Conservation (phyloP, 2,797 vertebrate genomes). For the Microtus californicus region DNA sequence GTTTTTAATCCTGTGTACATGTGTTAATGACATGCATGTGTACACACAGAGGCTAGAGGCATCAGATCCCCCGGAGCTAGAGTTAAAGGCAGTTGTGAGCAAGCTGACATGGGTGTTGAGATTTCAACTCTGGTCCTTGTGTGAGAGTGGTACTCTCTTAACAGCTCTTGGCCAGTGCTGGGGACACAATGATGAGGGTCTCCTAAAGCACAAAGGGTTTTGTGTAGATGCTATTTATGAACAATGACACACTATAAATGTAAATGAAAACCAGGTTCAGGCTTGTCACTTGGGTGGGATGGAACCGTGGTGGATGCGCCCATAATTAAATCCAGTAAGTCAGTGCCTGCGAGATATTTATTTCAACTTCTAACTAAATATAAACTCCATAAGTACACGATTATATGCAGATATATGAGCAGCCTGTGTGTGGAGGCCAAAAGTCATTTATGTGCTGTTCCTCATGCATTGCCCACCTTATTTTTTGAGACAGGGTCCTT, state of each 20-base stretch:
- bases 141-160: too few species aligned
- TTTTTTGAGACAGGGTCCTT: background rate
- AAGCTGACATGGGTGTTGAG: background rate
- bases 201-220: background rate
- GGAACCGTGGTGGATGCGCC: background rate
- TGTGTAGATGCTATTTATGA: background rate
- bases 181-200: background rate
- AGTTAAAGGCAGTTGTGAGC: background rate
- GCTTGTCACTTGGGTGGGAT: background rate
- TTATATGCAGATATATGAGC: background rate
- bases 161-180: background rate
- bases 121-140: background rate
- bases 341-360: background rate
- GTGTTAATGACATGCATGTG: background rate
- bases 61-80: background rate
- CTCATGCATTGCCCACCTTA: background rate
- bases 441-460: background rate
- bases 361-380: conserved; percentile 24
- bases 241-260: background rate
- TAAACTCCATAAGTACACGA: background rate
- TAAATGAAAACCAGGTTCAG: background rate
- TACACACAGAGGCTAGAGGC: background rate
- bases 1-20: background rate
- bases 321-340: background rate
- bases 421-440: too few species aligned